Evolutionary conservation across 2,888 invertebrate species (phyloP), one percentile per base, ranked within the genome.

Genomic region (Neoascia interrupta): DNA sequence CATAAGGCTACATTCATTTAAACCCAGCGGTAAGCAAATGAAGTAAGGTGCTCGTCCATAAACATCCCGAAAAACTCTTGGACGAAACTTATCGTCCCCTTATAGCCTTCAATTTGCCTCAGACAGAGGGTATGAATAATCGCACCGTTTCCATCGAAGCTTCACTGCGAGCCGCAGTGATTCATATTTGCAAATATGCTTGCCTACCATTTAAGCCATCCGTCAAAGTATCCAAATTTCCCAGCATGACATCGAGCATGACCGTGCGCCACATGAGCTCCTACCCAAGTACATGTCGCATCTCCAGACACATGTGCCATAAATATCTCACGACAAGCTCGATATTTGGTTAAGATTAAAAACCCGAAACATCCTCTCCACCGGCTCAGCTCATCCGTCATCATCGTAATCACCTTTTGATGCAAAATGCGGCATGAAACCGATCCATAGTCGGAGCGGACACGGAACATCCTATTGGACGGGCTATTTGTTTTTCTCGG

Each of bases 401-500:
- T 63, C 61, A 23, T 5, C 43, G 19, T n/a, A n/a, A n/a, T n/a
- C n/a, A n/a, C n/a, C n/a, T n/a, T 1, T 16, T 39, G 16, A 56
- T 28, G 47, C 41, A 26, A 60, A 43, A 56, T 45, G 19, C 61
- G 37, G 13, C 60, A 13, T 37, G 45, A 56, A 56, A 64, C 51
- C 60, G 15, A 70, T 61, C 31, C 66, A 47, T 36, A 26, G 34
- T 11, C 11, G 18, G 10, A 15, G 18, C 1, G 51, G 39, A 49
- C 18, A 18, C 16, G n/a, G n/a, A n/a, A n/a, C n/a, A n/a, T n/a
- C n/a, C n/a, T n/a, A 15, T 19, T 21, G 26, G 49, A 16, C 23
- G 19, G 54, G 60, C 60, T 69, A 56, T 75, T 75, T 75, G 69
- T 61, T 76, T 64, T 76, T 58, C 70, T 31, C 6, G 56, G 51